Base-by-base conservation (phyloP, 2,113 vertebrate species). In the Herpailurus yagouaroundi region DNA sequence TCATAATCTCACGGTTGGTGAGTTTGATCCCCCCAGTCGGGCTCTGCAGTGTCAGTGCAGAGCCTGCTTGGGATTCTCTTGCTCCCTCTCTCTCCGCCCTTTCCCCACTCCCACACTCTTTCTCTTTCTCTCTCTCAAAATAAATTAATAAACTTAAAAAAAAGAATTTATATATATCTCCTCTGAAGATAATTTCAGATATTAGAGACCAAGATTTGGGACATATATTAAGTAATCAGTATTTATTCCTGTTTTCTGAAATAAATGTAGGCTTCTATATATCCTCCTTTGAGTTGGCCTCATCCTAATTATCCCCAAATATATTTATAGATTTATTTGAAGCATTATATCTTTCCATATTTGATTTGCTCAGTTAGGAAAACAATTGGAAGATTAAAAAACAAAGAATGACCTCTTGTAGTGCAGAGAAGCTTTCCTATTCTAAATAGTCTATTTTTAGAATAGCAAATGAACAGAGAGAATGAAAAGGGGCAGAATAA, bases 311-410 rank as follows among this genome's bases (percentile, higher is more conserved):
- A 74, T 52, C 18, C 19, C 29, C 21, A 0, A 29, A 91, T 76
- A 45, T 29, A 7, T 36, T 29, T 81, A 23, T 77, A 74, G 71
- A 50, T 71, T 90, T 63, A 64, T 80, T 88, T 90, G 9, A 91
- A 90, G 29, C 33, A 83, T 88, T 95, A 0, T 33, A 48, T 23
- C 23, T 86, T 83, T 73, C 27, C 18, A 33, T 94, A 23, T 64
- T 95, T 91, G 79, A 63, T 79, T 94, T 97, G 50, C 31, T 73
- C n/a, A 89, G 45, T 97, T 88, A 52, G 45, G 33, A 95, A 93
- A 96, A 91, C 89, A 91, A 94, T 52, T 66, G 4, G 2, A 91
- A 89, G 33, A 68, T 69, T 83, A 41, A 93, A 95, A 95, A 82
- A 7, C 21, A 66, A 87, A 27, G 27, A 94, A 76, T 89, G 71